Evolutionary conservation across 2,113 vertebrate genomes (phyloP), one percentile per base, ranked within the genome.

Genomic region (Bubo bubo): DNA sequence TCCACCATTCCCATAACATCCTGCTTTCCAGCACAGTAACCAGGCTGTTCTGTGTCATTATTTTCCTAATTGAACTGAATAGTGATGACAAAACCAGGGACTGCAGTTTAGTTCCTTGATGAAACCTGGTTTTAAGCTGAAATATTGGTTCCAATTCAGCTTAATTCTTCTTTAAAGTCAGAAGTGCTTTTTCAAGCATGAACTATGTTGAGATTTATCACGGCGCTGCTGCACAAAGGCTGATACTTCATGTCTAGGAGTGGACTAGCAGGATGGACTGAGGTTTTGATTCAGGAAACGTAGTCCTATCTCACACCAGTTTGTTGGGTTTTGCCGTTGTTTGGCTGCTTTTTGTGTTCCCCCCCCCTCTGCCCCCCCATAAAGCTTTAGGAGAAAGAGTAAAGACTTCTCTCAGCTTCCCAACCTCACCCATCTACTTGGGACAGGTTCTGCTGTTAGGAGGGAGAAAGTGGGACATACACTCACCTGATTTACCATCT

Each of bases 361-460:
- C 15, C 41, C 41, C 41, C 41, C 41, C 39, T 41, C 39, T 16
- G 8, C 14, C 17, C 0, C 1, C 9, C 26, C 5, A 8, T 2
- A 28, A 14, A 39, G 22, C 27, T 23, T 66, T 23, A 27, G 3
- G 4, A 2, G 41, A 70, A 79, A 41, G 4, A 67, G 1, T 6
- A 28, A 64, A 79, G 9, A 12, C 18, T 19, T 30, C 27, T 70
- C 52, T 49, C 35, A 8, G 3, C 16, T 27, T 62, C 34, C 22
- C 26, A 50, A 20, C 11, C n/a, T n/a, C 43, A 12, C 39, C 21
- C 26, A 19, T n/a, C 26, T 12, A 7, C 2, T 3, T 39, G 56
- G 32, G 10, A 15, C 10, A 14, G 39, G 32, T 55, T 30, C 67
- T 68, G 32, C 58, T 43, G 13, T 22, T 13, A 1, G 27, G 39